Percentiles rank a stretch among this genome's conserved stretches.
Conservation (phyloP, 2,113 vertebrate species). For the Isichthys henryi region DNA sequence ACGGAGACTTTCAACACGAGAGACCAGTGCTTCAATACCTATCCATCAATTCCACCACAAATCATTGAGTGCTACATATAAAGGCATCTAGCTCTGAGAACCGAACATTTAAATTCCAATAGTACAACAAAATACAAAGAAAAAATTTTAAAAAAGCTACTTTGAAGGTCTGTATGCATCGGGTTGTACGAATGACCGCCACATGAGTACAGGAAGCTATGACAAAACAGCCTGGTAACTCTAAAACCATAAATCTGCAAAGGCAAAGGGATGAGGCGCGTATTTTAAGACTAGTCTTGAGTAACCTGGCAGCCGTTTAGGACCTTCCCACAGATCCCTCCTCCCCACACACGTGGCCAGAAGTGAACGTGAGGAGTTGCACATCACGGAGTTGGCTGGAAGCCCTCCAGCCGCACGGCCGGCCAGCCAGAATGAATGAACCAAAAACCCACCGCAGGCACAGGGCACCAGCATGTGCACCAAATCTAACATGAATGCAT, state of each 20-base stretch:
- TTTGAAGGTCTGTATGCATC: neutral
- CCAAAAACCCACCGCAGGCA: neutral
- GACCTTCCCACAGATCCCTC: neutral
- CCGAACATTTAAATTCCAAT: neutral
- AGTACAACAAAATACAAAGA: too few relatives aligned
- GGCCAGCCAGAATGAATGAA: neutral
- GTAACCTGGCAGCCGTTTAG: neutral
- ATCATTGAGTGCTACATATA: neutral
- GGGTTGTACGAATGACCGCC: neutral
- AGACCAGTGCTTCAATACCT: neutral
- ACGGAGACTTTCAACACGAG: neutral
- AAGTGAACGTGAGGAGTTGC: conserved; percentile 54
- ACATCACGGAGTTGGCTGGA: conserved; percentile 31
- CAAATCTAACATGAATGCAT: conserved; percentile 6
- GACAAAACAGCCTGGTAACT: conserved; percentile 23
- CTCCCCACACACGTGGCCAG: neutral
- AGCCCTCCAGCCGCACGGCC: neutral
- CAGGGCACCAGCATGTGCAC: neutral
- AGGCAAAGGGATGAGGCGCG: too few relatives aligned
- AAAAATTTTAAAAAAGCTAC: neutral
- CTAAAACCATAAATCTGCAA: neutral
- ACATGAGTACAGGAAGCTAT: neutral
- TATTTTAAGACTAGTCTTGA: conserved; percentile 5
- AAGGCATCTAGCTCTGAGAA: neutral
- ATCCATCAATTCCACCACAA: neutral